Base-by-base conservation (phyloP, 2,888 invertebrate genomes). In the Laspeyria flexula region DNA sequence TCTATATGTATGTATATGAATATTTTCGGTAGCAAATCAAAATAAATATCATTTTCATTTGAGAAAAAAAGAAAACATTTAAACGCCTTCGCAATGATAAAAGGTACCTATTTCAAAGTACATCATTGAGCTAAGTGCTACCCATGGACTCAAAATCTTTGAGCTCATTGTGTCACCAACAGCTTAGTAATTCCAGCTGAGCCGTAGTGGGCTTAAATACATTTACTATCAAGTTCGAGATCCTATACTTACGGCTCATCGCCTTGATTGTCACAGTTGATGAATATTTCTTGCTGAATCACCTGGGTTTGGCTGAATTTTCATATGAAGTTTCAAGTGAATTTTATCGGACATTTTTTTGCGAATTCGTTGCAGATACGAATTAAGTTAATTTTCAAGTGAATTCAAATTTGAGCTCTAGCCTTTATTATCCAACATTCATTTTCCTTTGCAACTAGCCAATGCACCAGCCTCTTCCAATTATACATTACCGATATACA, bases 121-220 rank as follows among this genome's bases (percentile, higher is more conserved):
- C 18, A n/a, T n/a, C n/a, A n/a, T n/a, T n/a, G n/a, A n/a, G n/a
- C n/a, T n/a, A 18, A 18, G 18, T 18, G 5, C 18, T 41, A 31
- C 4, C 2, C 12, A 18, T 11, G 11, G 16, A 7, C n/a, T n/a
- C n/a, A 18, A 13, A 3, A 9, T 12, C 1, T 23, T 30, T 15
- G 47, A 46, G 40, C 69, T 35, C 52, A 15, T 44, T 65, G 71
- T 65, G 57, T 27, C 38, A 23, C 35, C 35, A 6, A 13, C 40
- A n/a, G n/a, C n/a, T n/a, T n/a, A n/a, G n/a, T n/a, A n/a, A n/a
- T 73, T 73, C 70, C 46, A 61, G 65, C 60, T 71, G 73, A 72
- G 67, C 75, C 65, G 42, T 21, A 54, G 47, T 61, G 58, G 69
- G 68, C 67, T 75, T 67, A 65, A 71, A 71, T 69, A 75, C 73